These are phyloP conservation scores for Pristionchus fissidentatus DNA, from an alignment of 2,888 invertebrate genomes.

Conservation along the genomic window DNA sequence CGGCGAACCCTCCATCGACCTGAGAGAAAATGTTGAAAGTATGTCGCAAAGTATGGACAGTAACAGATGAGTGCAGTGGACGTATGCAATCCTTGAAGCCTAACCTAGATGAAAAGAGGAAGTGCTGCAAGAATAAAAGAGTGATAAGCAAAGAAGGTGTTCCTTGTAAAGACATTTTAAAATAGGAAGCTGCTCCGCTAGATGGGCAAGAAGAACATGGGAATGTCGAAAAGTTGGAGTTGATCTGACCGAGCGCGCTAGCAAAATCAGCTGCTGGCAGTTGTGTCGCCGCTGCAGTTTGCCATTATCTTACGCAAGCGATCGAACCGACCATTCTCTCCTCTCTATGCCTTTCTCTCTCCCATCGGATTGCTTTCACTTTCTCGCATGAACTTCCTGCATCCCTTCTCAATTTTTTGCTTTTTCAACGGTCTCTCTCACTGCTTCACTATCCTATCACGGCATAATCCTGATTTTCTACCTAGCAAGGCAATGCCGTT, in stretches of 20 bases:
- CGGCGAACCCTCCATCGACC: constrained; percentile 17
- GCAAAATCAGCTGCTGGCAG: too few relatives aligned
- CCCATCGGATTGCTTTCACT: constrained; percentile 12
- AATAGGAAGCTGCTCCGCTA: too few relatives aligned
- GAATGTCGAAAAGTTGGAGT: too few relatives aligned
- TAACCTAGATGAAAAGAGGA: neutral
- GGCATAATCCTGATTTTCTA: constrained; percentile 38
- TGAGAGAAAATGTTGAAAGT: too few relatives aligned
- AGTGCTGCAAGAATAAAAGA: neutral
- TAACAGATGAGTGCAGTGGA: too few relatives aligned
- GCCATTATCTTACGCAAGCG: constrained; percentile 31
- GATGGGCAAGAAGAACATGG: too few relatives aligned
- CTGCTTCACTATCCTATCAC: constrained; percentile 3
- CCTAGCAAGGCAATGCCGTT: neutral
- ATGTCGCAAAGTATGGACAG: too few relatives aligned
- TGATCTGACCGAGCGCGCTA: too few relatives aligned
- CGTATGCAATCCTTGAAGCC: too few relatives aligned
- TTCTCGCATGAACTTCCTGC: neutral
- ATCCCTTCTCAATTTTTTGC: neutral
- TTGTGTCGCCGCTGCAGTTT: too few relatives aligned
- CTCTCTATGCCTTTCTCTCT: neutral
- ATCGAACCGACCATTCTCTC: neutral
- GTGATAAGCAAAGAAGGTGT: constrained; percentile 13
- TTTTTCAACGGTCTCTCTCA: constrained; percentile 13
- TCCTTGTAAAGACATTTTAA: too few relatives aligned